Evolutionary conservation across 30 jellyfish, hydroid and myxozoan species (phyloP).

Genomic region (Hydra vulgaris): DNA sequence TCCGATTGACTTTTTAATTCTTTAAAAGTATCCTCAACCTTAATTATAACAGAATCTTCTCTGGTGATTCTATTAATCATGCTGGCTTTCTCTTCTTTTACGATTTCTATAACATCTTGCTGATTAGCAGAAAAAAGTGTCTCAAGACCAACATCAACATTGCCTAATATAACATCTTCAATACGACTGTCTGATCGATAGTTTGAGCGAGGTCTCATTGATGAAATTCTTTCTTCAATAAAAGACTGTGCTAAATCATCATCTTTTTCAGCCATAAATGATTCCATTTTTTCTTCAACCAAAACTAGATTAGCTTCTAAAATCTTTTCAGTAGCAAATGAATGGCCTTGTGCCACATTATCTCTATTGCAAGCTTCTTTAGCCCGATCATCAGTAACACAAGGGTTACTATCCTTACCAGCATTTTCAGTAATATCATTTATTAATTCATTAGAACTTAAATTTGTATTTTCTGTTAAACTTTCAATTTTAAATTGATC

Average conservation of each 20-base stretch:
- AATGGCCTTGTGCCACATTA: neutral
- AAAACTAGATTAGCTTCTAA: neutral
- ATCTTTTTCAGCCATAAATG: slow-evolving; percentile 1
- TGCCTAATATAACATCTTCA: slow-evolving; percentile 7
- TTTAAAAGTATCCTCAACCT: slow-evolving; percentile 1
- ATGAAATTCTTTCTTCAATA: neutral
- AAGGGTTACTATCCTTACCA: neutral
- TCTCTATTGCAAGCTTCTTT: neutral
- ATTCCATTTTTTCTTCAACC: neutral
- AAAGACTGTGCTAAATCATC: slow-evolving; percentile 4
- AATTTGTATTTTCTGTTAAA: neutral
- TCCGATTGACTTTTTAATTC: neutral
- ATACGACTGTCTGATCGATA: neutral
- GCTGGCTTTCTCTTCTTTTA: neutral
- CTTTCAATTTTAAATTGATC: no score
- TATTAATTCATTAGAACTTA: neutral
- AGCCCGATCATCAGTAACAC: neutral
- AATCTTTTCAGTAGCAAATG: neutral
- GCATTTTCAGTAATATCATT: neutral
- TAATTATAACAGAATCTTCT: neutral
- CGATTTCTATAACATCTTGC: slow-evolving; percentile 4
- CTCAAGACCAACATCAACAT: neutral
- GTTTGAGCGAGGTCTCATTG: neutral
- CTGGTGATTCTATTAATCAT: neutral
- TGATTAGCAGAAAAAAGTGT: neutral